Evolutionary conservation across 1,140 invertebrate genomes (phyloP).

Genomic region (Brachionus rubens): DNA sequence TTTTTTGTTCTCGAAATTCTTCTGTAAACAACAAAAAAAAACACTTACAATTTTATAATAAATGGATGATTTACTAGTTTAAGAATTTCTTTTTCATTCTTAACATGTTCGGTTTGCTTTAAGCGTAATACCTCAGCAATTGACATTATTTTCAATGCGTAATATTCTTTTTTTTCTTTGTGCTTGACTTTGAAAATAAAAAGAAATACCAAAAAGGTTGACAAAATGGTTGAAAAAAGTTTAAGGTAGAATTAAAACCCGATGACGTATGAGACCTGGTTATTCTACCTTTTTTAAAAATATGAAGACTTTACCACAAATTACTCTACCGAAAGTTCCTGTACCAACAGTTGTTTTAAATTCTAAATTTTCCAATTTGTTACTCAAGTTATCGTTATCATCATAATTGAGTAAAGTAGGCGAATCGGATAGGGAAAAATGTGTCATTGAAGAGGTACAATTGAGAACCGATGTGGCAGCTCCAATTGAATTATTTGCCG

Average conservation of each 20-base stretch:
- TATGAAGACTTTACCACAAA: slow-evolving; percentile 97
- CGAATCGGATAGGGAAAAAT: slow-evolving; percentile 3
- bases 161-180: slow-evolving; percentile 73
- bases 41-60: slow-evolving; percentile 80
- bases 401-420: background rate
- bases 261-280: no score
- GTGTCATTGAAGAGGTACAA: background rate
- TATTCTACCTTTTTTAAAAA: no score
- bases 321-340: slow-evolving; percentile 98
- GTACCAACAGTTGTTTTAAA: slow-evolving; percentile 71
- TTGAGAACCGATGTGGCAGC: background rate
- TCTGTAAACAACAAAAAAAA: no score
- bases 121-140: slow-evolving; percentile 85
- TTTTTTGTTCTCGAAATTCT: no score
- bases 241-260: slow-evolving; percentile 97
- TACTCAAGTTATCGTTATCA: background rate
- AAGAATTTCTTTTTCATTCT: slow-evolving; percentile 86
- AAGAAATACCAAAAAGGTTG: no score
- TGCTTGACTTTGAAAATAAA: slow-evolving; percentile 66
- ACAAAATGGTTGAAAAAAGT: slow-evolving; percentile 87
- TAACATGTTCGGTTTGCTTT: slow-evolving; percentile 84
- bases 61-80: slow-evolving; percentile 78
- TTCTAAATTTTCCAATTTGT: slow-evolving; percentile 8
- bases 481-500: slow-evolving; percentile 14
- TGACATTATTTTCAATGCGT: slow-evolving; percentile 84